phyloP scores from a whole-genome alignment of 2,113 vertebrate genomes.

The Daubentonia madagascariensis region DNA sequence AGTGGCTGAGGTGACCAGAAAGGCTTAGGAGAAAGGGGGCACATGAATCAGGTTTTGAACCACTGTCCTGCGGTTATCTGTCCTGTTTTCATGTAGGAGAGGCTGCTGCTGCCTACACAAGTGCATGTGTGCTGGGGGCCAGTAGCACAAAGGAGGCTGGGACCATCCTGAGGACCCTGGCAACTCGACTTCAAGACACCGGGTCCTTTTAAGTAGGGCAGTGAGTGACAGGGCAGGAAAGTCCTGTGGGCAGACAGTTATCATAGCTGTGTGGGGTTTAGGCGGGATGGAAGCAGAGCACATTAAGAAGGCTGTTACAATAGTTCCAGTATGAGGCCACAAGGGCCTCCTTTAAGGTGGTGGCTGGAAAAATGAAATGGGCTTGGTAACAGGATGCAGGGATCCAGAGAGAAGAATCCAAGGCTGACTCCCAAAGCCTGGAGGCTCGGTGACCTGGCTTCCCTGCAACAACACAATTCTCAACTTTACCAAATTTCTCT shows the following conservation, averaged over 20 bases:
- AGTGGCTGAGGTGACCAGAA: background rate
- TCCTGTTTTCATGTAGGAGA: background rate
- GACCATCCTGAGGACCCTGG: background rate
- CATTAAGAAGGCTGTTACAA: background rate
- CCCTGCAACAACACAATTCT: background rate
- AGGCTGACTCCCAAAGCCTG: background rate
- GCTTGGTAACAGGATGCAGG: background rate
- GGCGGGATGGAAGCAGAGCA: background rate
- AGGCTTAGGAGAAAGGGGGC: background rate
- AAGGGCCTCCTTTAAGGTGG: background rate
- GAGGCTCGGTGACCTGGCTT: background rate
- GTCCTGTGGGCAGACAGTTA: background rate
- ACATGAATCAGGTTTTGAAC: background rate
- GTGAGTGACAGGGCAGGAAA: background rate
- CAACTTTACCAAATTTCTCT: background rate
- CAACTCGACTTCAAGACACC: background rate
- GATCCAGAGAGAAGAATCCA: background rate
- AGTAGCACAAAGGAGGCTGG: background rate
- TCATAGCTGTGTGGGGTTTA: background rate
- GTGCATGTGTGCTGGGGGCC: fast-evolving
- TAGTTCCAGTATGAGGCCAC: background rate
- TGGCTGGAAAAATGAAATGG: background rate
- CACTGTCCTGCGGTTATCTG: background rate
- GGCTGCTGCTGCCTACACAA: background rate
- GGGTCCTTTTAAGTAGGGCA: background rate